Evolutionary conservation across 2,797 vertebrate genomes (phyloP).

Genomic region (Steatocranus sp.): DNA sequence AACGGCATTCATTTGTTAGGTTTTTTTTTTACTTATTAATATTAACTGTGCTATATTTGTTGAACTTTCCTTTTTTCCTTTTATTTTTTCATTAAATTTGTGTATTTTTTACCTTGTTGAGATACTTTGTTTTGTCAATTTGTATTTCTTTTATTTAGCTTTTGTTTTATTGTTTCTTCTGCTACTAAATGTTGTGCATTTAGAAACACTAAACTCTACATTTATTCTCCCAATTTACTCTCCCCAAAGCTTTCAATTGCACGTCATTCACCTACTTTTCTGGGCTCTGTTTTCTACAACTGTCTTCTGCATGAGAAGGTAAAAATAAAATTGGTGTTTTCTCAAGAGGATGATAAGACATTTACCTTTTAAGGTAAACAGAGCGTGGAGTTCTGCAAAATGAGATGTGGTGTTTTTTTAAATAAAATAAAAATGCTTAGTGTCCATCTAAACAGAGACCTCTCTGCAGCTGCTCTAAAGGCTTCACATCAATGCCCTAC

Average conservation of each 20-base stretch:
- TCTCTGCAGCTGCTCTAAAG: background rate
- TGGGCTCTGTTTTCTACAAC: background rate
- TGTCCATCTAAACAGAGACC: background rate
- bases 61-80: too few species aligned
- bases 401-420: background rate
- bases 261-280: background rate
- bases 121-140: too few species aligned
- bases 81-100: too few species aligned
- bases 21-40: too few species aligned
- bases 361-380: background rate
- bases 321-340: background rate
- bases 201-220: background rate
- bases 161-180: background rate
- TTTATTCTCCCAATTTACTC: background rate
- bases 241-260: background rate
- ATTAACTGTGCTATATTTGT: too few species aligned
- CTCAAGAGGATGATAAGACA: background rate
- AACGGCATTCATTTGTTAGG: too few species aligned
- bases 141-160: too few species aligned
- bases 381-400: background rate
- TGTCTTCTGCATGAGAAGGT: background rate
- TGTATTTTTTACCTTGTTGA: too few species aligned
- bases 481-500: slow-evolving; percentile 22
- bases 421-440: background rate
- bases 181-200: background rate